A percentile compares a stretch with the other conserved stretches of the same genome.
phyloP scores from a whole-genome alignment of 2,888 invertebrate species.

The Zygaena filipendulae region DNA sequence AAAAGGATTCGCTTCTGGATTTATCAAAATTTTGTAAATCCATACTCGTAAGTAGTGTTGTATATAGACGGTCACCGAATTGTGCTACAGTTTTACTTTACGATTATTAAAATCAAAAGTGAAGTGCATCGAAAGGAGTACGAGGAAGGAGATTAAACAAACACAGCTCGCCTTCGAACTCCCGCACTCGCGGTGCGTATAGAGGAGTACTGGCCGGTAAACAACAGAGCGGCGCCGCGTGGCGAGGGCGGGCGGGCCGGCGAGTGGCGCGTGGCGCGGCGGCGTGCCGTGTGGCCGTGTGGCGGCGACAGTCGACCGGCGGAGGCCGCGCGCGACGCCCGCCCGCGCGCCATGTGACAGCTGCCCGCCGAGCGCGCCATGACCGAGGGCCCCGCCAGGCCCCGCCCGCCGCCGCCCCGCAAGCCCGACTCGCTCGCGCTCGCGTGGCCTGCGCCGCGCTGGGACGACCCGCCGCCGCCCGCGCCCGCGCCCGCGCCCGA shows the following conservation, averaged over 20 bases:
- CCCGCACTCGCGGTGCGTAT: too few relatives aligned
- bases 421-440: constrained; percentile 54
- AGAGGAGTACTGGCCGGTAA: too few relatives aligned
- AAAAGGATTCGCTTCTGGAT: too few relatives aligned
- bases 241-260: constrained; percentile 20
- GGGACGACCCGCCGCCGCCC: constrained; percentile 63
- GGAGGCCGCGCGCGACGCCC: constrained; percentile 34
- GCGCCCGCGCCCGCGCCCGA: constrained; percentile 44
- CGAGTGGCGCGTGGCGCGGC: constrained; percentile 23
- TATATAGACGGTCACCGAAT: too few relatives aligned
- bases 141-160: too few relatives aligned
- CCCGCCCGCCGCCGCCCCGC: constrained; percentile 62
- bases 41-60: too few relatives aligned
- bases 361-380: constrained; percentile 40
- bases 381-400: constrained; percentile 61
- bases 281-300: constrained; percentile 24
- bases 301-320: constrained; percentile 39
- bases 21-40: too few relatives aligned
- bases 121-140: too few relatives aligned
- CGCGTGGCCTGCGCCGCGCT: constrained; percentile 45
- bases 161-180: too few relatives aligned
- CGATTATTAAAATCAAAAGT: too few relatives aligned
- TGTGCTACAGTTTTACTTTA: too few relatives aligned
- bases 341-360: constrained; percentile 31
- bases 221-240: constrained; percentile 17